Base-by-base conservation (phyloP, 2,113 vertebrate species). In the Anguilla rostrata region DNA sequence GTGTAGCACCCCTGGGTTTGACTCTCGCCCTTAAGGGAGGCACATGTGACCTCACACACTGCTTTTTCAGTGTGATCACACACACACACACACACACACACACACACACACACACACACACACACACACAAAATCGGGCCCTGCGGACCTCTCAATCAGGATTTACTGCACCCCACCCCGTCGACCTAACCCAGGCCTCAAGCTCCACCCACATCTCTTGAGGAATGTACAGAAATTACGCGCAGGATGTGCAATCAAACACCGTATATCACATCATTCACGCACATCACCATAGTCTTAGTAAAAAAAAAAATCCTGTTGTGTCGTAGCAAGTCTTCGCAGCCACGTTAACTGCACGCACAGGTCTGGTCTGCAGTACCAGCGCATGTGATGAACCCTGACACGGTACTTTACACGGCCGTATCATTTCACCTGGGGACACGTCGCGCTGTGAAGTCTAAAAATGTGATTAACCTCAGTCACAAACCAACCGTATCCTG, bases 71-170 rank as follows among this genome's bases (percentile, higher is more conserved):
- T 66, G 20, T 66, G 57, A 15, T 60, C 57, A 18, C 18, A 60
- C 7, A 60, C 22, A 53, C 49, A 53, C n/a, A n/a, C n/a, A n/a
- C n/a, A n/a, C n/a, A n/a, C n/a, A n/a, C n/a, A n/a, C n/a, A n/a
- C n/a, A n/a, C n/a, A n/a, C 49, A 53, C 7, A 14, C 12, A 14
- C 49, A 53, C 49, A 53, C 12, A 14, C 49, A 53, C 60, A 66
- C 60, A 66, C 60, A 53, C 26, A 75, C 2, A 34, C 22, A 34
- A 34, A 75, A 75, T 75, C 29, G 34, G 71, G n/a, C 71, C 71
- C 71, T 75, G 71, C 71, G 71, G 71, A 75, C 26, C 71, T 75
- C 71, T 75, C 71, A 75, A 75, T 75, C 71, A 75, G 71, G 71
- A 75, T 75, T 75, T 75, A 75, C 71, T 75, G 71, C 71, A 12